Base-by-base conservation (phyloP, 2,888 invertebrate genomes). In the Mythimna albipuncta region DNA sequence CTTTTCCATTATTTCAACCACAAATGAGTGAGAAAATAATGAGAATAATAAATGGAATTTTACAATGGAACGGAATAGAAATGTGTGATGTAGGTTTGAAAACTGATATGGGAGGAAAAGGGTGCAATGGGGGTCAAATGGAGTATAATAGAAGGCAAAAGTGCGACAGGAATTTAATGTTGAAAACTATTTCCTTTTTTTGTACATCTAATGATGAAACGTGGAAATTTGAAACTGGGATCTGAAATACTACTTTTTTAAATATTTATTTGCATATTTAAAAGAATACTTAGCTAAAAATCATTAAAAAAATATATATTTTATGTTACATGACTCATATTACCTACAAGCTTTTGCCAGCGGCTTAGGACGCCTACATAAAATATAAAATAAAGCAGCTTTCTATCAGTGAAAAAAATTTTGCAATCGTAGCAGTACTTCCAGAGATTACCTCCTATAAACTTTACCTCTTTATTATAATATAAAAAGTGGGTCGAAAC, bases 41-140 rank as follows among this genome's bases (percentile, higher is more conserved):
- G 47, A 64, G 38, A 70, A 47, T 21, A 58, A 52, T 35, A 52
- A 41, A 72, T 44, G 21, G 11, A 21, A 59, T 47, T 41, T 52
- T 13, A 73, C 70, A 73, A 77, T 75, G 41, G 57, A 69, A 41
- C 10, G n/a, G 41, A 21, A 71, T 78, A 32, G 44, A 69, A 70
- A 58, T 52, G 11, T 70, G 35, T 70, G 71, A 70, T n/a, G 52
- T 44, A 35, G 55, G 38, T 70, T 52, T 59, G 58, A 19, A 44
- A 70, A 50, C 38, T 50, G 44, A 70, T 69, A 59, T 59, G 35
- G 26, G 16, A 26, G 44, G 26, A 70, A 26, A 70, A 41, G 69
- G 68, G 55, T 41, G 16, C n/a, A 67, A 69, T 41, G 2, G 32
- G n/a, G 50, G 69, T 21, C 62, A 50, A 77, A 50, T 41, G 41